Base-by-base conservation (phyloP, 2,888 invertebrate species). In the Glaucopsyche alexis region DNA sequence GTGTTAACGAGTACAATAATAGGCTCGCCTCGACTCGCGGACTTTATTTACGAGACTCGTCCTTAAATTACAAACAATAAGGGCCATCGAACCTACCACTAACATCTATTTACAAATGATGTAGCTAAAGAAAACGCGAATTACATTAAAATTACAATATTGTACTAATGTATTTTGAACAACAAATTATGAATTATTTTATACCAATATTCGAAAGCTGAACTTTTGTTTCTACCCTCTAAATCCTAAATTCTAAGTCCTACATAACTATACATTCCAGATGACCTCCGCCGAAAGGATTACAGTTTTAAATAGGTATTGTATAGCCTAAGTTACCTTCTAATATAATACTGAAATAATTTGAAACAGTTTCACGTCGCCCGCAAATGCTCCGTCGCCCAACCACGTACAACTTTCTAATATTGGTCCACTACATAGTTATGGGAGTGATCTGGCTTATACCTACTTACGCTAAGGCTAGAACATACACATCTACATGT, bases 151-250 rank as follows among this genome's bases (percentile, higher is more conserved):
- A 79, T 81, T 81, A 83, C 78, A 75, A 75, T 84, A 85, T 82
- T 82, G 82, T 85, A 84, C 85, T 86, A 87, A 79, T 81, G 83
- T 83, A 80, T 81, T 83, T 87, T 87, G 85, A 84, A 85, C 83
- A 80, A 82, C 78, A 77, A 86, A 87, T 87, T 86, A 85, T 89
- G 87, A 85, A 89, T 84, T 86, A 86, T 85, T 83, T 81, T 83
- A 86, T 82, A 86, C 92, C 92, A 92, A 93, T 93, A 93, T 93
- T 93, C 82, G 92, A 93, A 93, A 93, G 92, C 92, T 93, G 92
- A 88, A 91, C 91, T 87, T 84, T 85, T 84, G 81, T 80, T 82
- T 81, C 89, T 90, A 91, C 84, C 77, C 79, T 82, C 87, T 90
- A 89, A 60, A 85, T 80, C 82, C 85, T 88, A 86, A 85, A 83